Evolutionary conservation across 2,888 invertebrate genomes (phyloP), one percentile per base, ranked within the genome.

Genomic region (Drosophila suboccidentalis): DNA sequence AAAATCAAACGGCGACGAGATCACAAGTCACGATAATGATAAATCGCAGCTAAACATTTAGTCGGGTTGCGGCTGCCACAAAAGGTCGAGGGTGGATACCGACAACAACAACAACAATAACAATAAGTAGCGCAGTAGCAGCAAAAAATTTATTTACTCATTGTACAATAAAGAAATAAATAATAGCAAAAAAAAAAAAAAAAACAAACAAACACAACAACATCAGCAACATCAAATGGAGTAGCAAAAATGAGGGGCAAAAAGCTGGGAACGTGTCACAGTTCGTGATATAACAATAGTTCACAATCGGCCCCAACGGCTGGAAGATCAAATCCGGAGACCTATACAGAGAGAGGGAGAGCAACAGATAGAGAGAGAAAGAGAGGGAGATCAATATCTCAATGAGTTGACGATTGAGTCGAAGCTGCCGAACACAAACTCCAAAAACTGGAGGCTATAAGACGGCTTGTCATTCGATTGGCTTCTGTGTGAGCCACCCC

Each of bases 251-350:
- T 49, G 41, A 49, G 53, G 57, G 41, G 39, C 53, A 69, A 44
- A 74, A 70, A 72, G 57, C 67, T 70, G 70, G 61, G 66, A 83
- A 86, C 88, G 87, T 87, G 88, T 87, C 88, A 88, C 88, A 87
- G 87, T 88, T 87, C 87, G 87, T 87, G 87, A 87, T 88, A 87
- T 88, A 88, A 87, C 87, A 87, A 87, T 87, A 87, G 87, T 87
- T 87, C 88, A 88, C 84, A 86, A 88, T 78, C 86, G 77, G 83
- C 78, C 73, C 75, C 84, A 79, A 57, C 74, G 80, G 82, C 87
- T 87, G 77, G 86, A 87, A 75, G 88, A 87, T 83, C 87, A 80
- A 71, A 54, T 59, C 51, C 61, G 54, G 43, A 61, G 60, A 61
- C 63, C 39, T 17, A 19, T 15, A 46, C 19, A 34, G 43, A 41